phyloP scores from a whole-genome alignment of 2,113 vertebrate genomes.

The Microtus pennsylvanicus region DNA sequence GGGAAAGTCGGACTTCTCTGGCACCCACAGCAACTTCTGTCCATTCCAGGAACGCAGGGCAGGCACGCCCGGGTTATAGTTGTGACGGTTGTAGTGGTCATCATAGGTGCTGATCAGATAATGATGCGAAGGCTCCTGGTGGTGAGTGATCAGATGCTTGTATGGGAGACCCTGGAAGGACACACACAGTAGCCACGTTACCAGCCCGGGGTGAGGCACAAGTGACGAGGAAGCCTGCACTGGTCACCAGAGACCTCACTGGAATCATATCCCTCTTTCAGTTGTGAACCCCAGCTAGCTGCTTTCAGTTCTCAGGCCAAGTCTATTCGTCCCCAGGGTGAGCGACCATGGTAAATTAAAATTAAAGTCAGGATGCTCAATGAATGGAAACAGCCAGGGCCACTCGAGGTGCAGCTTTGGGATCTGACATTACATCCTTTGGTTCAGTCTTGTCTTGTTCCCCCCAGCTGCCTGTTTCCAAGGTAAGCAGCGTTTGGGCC shows the following conservation, averaged over 20 bases:
- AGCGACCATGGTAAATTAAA: not conserved
- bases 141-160: conserved; percentile 86
- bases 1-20: conserved; percentile 87
- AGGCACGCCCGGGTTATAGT: conserved; percentile 80
- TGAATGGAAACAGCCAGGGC: not conserved
- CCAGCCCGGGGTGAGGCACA: not conserved
- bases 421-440: not conserved
- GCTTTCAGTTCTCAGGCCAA: not conserved
- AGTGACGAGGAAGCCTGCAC: too few species aligned
- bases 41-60: conserved; percentile 77
- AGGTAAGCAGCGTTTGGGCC: not conserved
- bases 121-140: conserved; percentile 75
- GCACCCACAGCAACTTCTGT: conserved; percentile 84
- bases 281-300: not conserved
- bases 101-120: conserved; percentile 87
- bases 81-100: conserved; percentile 82
- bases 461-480: not conserved
- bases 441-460: not conserved
- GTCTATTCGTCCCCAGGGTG: not conserved
- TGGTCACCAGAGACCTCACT: not conserved
- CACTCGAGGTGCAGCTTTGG: fast-evolving
- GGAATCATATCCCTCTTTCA: fast-evolving
- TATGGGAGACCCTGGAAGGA: conserved; percentile 88
- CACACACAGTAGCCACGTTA: not conserved
- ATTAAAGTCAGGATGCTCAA: not conserved